phyloP scores from a whole-genome alignment of 1,140 invertebrate species.

The Ectropis grisescens region DNA sequence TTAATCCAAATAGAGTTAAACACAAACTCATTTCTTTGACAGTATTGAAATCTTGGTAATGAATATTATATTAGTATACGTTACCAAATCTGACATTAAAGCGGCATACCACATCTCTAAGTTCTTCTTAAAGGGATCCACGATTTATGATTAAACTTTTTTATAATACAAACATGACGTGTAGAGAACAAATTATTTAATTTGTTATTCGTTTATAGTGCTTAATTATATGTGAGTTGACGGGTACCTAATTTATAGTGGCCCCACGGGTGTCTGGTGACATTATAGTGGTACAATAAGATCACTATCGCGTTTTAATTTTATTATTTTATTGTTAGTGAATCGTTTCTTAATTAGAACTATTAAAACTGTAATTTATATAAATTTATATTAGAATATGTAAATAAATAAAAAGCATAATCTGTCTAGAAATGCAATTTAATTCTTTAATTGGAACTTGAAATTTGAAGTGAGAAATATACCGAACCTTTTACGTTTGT shows the following conservation, averaged over 20 bases:
- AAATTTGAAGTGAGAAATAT: too few species aligned
- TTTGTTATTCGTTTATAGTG: constrained; percentile 53
- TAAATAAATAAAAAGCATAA: too few species aligned
- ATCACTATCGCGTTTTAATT: constrained; percentile 15
- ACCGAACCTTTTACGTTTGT: too few species aligned
- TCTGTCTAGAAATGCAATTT: too few species aligned
- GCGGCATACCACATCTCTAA: constrained; percentile 34
- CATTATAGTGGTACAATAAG: constrained; percentile 36
- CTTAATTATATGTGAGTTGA: constrained; percentile 44
- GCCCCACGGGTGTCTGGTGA: constrained; percentile 19
- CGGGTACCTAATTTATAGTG: constrained; percentile 37
- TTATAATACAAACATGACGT: constrained; percentile 52
- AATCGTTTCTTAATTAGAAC: too few species aligned
- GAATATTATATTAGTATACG: constrained; percentile 43
- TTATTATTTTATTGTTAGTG: constrained; percentile 3
- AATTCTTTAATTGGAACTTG: too few species aligned
- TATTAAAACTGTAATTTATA: too few species aligned
- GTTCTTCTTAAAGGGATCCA: constrained; percentile 53
- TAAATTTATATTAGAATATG: too few species aligned
- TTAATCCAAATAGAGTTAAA: background rate
- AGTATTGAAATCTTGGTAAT: too few species aligned
- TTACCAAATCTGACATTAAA: constrained; percentile 59
- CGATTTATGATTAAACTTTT: constrained; percentile 46
- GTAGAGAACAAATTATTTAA: constrained; percentile 56
- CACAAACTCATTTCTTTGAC: too few species aligned